Evolutionary conservation across 2,797 vertebrate genomes (phyloP), one percentile per base, ranked within the genome.

Genomic region (Rhinatrema bivittatum): DNA sequence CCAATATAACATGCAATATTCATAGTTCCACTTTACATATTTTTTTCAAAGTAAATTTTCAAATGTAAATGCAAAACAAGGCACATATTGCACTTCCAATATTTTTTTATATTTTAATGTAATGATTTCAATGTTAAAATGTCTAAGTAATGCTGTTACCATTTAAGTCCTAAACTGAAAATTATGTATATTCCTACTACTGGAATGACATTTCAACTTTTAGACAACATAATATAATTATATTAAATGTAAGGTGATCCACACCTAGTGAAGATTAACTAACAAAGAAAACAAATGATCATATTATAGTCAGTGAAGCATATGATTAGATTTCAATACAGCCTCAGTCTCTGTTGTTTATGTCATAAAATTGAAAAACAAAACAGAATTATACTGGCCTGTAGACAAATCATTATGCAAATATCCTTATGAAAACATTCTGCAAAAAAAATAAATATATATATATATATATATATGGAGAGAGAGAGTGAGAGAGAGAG

Each of bases 241-340:
- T 34, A 35, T 17, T 46, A 46, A 50, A 44, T 46, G 57, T 49
- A 65, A 42, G 41, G 28, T 55, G 30, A 53, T 53, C 22, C 56
- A 20, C 36, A 65, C 10, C 32, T 56, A 62, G 29, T 40, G 9
- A 50, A 39, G 40, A 46, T 50, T 64, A 62, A 41, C 37, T 49
- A 60, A 55, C 58, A 53, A 13, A 44, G 33, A 48, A 58, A 57
- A 55, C 46, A 49, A 68, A 4, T 29, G 36, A 64, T 40, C 32
- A 16, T 10, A 41, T 55, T 62, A 18, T 42, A 54, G 39, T 58
- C 61, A 66, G 25, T 46, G 42, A 75, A 23, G 18, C 23, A 10
- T 53, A 17, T 37, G 54, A 55, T 50, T 63, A 58, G 39, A 56
- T 13, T 62, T 63, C 48, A 58, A 35, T 32, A 36, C 22, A 45